phyloP scores from a whole-genome alignment of 2,113 vertebrate species.

The Salvelinus sp. region DNA sequence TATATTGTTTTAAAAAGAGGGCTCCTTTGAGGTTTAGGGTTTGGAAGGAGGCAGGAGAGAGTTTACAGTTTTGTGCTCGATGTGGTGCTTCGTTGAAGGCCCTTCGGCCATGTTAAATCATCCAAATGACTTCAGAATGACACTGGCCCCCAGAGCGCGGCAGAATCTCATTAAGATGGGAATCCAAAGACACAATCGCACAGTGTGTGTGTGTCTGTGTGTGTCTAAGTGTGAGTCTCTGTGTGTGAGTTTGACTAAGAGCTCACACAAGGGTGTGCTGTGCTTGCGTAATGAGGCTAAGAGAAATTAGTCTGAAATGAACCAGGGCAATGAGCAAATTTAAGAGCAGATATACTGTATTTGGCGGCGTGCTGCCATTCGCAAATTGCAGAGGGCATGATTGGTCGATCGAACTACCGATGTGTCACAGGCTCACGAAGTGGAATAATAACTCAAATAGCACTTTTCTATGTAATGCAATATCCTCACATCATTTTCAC shows the following conservation, averaged over 20 bases:
- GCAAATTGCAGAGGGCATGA: background rate
- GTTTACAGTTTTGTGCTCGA: background rate
- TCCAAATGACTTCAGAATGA: background rate
- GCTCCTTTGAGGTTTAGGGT: slow-evolving; percentile 2
- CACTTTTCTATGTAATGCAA: background rate
- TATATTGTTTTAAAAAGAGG: background rate
- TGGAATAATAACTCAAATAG: background rate
- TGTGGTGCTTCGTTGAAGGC: too few species aligned
- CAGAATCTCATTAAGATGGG: background rate
- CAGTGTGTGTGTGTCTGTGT: slow-evolving; percentile 4
- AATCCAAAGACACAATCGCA: too few species aligned
- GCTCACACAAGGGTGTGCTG: background rate
- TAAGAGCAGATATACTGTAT: background rate
- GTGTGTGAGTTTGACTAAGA: background rate
- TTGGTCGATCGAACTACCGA: background rate
- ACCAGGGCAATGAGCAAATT: background rate
- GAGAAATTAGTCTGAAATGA: background rate
- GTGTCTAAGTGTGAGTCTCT: background rate
- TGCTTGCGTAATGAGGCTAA: background rate
- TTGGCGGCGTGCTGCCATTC: background rate
- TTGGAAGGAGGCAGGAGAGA: background rate
- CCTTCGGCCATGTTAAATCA: too few species aligned
- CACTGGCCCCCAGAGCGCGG: background rate
- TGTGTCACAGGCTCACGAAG: background rate
- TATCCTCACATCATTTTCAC: background rate